These are phyloP conservation scores for Sus cebifrons DNA, from an alignment of 2,797 vertebrate genomes.

Conservation along the genomic window DNA sequence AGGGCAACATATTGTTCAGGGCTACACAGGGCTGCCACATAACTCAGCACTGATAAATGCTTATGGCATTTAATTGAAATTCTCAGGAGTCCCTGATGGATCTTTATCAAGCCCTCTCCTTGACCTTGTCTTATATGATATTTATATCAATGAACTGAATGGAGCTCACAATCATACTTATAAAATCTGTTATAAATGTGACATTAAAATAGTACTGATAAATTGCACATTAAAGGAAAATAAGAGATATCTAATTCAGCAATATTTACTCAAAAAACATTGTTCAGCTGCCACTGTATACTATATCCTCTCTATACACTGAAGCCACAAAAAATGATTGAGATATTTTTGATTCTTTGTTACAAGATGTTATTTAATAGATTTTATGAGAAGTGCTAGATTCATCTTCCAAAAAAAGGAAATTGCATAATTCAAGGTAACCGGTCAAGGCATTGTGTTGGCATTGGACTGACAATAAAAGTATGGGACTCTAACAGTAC, in stretches of 20 bases:
- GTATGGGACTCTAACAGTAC: background rate
- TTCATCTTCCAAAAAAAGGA: background rate
- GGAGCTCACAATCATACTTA: slow-evolving; percentile 55
- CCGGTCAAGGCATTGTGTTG: background rate
- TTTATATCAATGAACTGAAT: slow-evolving; percentile 64
- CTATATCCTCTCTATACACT: background rate
- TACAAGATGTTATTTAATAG: background rate
- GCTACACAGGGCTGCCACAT: slow-evolving; percentile 39
- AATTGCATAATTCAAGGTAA: background rate
- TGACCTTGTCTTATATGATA: slow-evolving; percentile 74
- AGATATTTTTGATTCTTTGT: background rate
- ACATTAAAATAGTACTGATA: slow-evolving; percentile 58
- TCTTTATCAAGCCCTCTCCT: slow-evolving; percentile 63
- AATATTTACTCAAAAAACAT: slow-evolving; percentile 43
- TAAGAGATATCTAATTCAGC: slow-evolving; percentile 29
- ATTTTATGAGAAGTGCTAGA: background rate
- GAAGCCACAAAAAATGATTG: slow-evolving; percentile 38
- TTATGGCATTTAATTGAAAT: slow-evolving; percentile 76
- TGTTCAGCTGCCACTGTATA: background rate
- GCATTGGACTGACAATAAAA: background rate
- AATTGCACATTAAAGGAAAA: slow-evolving; percentile 65
- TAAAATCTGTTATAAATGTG: slow-evolving; percentile 47
- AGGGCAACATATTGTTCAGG: slow-evolving; percentile 69
- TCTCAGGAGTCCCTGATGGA: slow-evolving; percentile 54
- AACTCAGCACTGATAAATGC: slow-evolving; percentile 78